Percentiles rank a stretch among this genome's conserved stretches.
Conservation (phyloP, 1,140 invertebrate species). For the Drosophila paulistorum region DNA sequence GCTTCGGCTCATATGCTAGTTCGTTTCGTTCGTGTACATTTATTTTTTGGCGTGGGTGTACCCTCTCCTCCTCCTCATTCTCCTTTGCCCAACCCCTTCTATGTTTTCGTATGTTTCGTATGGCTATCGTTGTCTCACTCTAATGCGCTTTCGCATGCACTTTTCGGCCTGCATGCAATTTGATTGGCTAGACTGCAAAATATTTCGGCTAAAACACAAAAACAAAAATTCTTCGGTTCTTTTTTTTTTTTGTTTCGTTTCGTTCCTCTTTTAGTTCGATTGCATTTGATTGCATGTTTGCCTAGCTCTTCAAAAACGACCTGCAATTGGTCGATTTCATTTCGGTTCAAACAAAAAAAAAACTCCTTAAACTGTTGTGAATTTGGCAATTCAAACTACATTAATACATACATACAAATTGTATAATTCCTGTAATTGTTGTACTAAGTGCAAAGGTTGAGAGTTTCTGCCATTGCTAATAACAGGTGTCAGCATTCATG, state of each 20-base stretch:
- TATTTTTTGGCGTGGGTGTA: constrained; percentile 69
- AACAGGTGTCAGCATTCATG: constrained; percentile 55
- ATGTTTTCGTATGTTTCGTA: constrained; percentile 57
- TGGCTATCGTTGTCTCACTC: constrained; percentile 72
- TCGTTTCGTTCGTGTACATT: constrained; percentile 6
- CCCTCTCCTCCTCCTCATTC: background rate
- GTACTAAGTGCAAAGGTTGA: constrained; percentile 45
- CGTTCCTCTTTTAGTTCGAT: constrained; percentile 52
- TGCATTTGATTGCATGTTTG: constrained; percentile 80
- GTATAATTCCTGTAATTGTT: constrained; percentile 56
- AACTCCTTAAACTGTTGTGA: constrained; percentile 42
- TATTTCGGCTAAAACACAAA: constrained; percentile 69
- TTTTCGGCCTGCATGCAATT: constrained; percentile 77
- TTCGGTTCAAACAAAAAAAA: constrained; percentile 35
- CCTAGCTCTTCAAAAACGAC: constrained; percentile 39
- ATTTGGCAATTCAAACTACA: constrained; percentile 37
- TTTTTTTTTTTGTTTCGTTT: constrained; percentile 27
- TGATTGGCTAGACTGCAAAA: constrained; percentile 65
- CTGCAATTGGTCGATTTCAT: constrained; percentile 63
- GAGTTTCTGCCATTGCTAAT: constrained; percentile 53
- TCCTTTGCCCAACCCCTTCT: no score
- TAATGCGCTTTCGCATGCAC: constrained; percentile 79
- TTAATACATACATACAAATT: constrained; percentile 12
- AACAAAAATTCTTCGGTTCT: constrained; percentile 40
- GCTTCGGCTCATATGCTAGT: constrained; percentile 53